These are phyloP conservation scores for Notodonta ziczac DNA, from an alignment of 2,888 invertebrate genomes.

Conservation along the genomic window DNA sequence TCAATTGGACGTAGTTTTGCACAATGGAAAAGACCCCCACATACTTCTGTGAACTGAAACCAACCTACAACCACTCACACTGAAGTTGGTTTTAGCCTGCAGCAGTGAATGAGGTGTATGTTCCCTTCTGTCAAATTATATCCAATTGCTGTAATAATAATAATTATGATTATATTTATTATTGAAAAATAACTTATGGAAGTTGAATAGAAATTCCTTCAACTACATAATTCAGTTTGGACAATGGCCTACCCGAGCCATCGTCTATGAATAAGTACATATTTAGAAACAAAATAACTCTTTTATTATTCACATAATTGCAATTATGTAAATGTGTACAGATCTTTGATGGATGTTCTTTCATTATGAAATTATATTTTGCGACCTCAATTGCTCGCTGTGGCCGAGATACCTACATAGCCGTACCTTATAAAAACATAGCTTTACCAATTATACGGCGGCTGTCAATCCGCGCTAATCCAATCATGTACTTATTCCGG, in stretches of 20 bases:
- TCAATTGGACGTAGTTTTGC: not conserved
- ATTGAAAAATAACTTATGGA: no score
- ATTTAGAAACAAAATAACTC: not conserved
- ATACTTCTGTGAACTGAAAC: no score
- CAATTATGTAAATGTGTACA: not conserved
- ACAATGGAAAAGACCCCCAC: no score
- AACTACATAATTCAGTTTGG: no score
- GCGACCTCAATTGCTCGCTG: constrained; percentile 2
- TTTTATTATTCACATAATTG: not conserved
- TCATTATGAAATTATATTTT: constrained; percentile 6
- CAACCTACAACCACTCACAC: no score
- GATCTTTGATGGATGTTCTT: not conserved
- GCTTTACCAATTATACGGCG: not conserved
- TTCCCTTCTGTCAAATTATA: no score
- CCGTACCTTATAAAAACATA: not conserved
- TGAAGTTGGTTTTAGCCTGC: no score
- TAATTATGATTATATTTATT: no score
- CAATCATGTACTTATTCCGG: not conserved
- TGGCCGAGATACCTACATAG: constrained; percentile 3
- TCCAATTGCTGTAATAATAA: no score
- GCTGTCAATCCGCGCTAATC: not conserved
- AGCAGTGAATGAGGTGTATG: no score
- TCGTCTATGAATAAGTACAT: not conserved
- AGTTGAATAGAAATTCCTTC: no score
- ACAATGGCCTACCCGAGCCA: no score